These are phyloP conservation scores for Lagocephalus sceleratus DNA, from an alignment of 2,797 vertebrate species.

Conservation along the genomic window DNA sequence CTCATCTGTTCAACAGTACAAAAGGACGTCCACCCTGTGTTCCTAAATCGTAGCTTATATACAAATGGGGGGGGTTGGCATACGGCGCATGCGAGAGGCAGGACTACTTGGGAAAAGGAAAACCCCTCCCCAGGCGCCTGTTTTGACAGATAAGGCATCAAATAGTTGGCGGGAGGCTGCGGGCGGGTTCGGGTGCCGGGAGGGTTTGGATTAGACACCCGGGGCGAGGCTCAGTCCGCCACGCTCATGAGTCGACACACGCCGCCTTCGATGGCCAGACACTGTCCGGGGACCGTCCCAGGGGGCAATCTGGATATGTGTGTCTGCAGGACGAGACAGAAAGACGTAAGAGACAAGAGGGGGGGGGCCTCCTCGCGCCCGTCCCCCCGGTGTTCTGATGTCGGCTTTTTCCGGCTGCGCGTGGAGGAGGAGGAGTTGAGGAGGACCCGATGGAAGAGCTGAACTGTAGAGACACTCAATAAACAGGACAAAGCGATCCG, in stretches of 20 bases:
- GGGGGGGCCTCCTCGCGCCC: no score
- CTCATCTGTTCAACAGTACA: conserved; percentile 50
- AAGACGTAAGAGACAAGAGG: conserved; percentile 1
- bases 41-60: conserved; percentile 67
- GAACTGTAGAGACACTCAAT: no score
- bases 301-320: conserved; percentile 98
- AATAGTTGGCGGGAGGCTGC: conserved; percentile 54
- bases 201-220: conserved; percentile 4
- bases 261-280: conserved; percentile 96
- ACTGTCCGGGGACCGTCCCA: conserved; percentile 95
- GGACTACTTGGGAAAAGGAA: conserved; percentile 52
- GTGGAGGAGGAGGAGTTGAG: no score
- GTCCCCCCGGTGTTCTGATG: no score
- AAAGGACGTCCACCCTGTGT: conserved; percentile 74
- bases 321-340: conserved; percentile 79
- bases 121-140: conserved; percentile 62
- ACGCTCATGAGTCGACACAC: conserved; percentile 88
- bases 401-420: not conserved
- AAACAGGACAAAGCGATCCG: no score
- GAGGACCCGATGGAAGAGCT: no score
- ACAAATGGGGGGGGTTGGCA: conserved; percentile 55
- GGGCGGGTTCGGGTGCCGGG: conserved; percentile 16
- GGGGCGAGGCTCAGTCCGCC: conserved; percentile 68
- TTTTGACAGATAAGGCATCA: conserved; percentile 73
- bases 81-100: conserved; percentile 64